Percentiles rank a stretch among this genome's conserved stretches.
These are phyloP conservation scores for Columba janthina DNA, from an alignment of 2,113 vertebrate species.

Conservation along the genomic window DNA sequence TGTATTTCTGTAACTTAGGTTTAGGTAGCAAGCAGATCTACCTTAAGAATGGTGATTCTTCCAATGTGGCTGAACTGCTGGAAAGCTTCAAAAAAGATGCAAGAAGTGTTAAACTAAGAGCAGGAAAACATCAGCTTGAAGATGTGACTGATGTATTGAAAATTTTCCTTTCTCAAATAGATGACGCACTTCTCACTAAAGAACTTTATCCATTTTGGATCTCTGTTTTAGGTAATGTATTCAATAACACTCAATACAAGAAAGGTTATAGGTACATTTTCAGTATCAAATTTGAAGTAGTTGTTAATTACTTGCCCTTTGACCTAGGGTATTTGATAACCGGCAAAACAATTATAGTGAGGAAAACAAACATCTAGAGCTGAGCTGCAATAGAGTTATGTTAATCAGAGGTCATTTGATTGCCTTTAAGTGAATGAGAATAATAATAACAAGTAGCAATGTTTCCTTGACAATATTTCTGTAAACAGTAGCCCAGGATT, in stretches of 20 bases:
- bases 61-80: constrained; percentile 79
- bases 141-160: constrained; percentile 91
- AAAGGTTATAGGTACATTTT: background rate
- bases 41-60: constrained; percentile 81
- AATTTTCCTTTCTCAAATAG: constrained; percentile 85
- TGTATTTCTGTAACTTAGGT: constrained; percentile 72
- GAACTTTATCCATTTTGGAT: constrained; percentile 98
- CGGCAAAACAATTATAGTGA: background rate
- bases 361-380: background rate
- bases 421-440: background rate
- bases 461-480: background rate
- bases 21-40: constrained; percentile 89
- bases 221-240: constrained; percentile 84
- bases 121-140: constrained; percentile 86
- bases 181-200: constrained; percentile 92
- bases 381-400: background rate
- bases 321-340: background rate
- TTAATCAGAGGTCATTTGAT: background rate
- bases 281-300: background rate
- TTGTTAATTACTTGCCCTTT: background rate
- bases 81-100: constrained; percentile 90
- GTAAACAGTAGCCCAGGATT: background rate
- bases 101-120: constrained; percentile 89
- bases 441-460: background rate
- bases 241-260: background rate